Evolutionary conservation across 1,140 invertebrate genomes (phyloP).

Genomic region (Pectinophora gossypiella): DNA sequence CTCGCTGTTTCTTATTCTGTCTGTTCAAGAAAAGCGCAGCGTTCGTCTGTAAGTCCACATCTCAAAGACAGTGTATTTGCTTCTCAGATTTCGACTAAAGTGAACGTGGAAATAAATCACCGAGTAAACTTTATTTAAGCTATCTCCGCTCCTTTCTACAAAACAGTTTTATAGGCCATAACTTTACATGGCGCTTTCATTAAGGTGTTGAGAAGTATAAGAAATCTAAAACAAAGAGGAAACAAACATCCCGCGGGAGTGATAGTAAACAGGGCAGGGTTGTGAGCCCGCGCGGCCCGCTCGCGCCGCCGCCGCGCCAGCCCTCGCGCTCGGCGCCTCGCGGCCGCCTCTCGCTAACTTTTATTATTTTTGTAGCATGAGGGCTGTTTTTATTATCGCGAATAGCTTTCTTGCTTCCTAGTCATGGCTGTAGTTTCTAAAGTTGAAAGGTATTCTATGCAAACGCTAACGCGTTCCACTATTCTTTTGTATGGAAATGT

Average conservation of each 20-base stretch:
- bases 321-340: constrained; percentile 30
- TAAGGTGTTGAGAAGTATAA: constrained; percentile 31
- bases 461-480: too few relatives aligned
- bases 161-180: neutral
- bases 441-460: too few relatives aligned
- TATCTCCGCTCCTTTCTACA: neutral
- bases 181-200: neutral
- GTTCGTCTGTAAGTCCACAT: constrained; percentile 4
- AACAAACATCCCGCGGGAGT: constrained; percentile 41
- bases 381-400: constrained; percentile 46
- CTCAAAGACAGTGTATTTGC: neutral
- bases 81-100: constrained; percentile 2
- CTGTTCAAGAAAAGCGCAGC: constrained; percentile 2
- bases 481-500: too few relatives aligned
- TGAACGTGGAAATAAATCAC: constrained; percentile 4
- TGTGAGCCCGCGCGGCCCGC: constrained; percentile 28
- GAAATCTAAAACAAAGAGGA: constrained; percentile 38
- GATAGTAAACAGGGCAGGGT: constrained; percentile 50
- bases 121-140: neutral
- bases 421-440: neutral
- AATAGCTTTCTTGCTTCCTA: constrained; percentile 23
- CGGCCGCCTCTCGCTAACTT: constrained; percentile 45
- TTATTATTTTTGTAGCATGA: constrained; percentile 55
- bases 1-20: constrained; percentile 6
- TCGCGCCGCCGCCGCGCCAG: constrained; percentile 9